These are phyloP conservation scores for Orthonevra nobilis DNA, from an alignment of 2,888 invertebrate genomes.

Conservation along the genomic window DNA sequence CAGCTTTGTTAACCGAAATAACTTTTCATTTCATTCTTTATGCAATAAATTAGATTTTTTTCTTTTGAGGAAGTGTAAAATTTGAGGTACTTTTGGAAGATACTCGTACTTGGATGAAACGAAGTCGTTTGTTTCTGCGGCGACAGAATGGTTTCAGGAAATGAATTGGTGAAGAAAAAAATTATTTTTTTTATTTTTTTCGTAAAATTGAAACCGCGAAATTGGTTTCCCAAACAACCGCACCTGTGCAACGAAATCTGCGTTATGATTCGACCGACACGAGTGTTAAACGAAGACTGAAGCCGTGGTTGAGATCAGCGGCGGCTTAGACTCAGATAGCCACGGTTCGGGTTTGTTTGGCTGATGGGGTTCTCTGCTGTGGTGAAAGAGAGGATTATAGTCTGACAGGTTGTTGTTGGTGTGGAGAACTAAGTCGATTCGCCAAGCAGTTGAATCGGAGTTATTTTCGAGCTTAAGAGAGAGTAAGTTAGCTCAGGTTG, in stretches of 20 bases:
- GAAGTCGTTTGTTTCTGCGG: no score
- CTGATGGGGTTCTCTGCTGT: not conserved
- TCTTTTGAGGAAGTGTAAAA: constrained; percentile 56
- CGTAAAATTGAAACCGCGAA: no score
- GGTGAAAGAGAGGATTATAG: constrained; percentile 23
- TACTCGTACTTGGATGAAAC: no score
- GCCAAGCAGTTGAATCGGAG: constrained; percentile 59
- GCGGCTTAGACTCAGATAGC: constrained; percentile 58
- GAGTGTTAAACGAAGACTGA: constrained; percentile 60
- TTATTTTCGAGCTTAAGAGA: constrained; percentile 12
- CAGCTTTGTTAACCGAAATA: constrained; percentile 66
- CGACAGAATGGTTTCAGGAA: no score
- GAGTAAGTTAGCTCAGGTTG: not conserved
- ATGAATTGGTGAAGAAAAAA: constrained; percentile 22
- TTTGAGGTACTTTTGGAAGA: constrained; percentile 15
- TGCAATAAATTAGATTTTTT: constrained; percentile 18
- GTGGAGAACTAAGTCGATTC: constrained; percentile 36
- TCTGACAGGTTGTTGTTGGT: constrained; percentile 54
- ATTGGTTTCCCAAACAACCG: no score
- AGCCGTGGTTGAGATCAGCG: constrained; percentile 32
- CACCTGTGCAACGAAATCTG: constrained; percentile 32
- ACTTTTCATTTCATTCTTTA: constrained; percentile 65
- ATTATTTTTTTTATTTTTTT: constrained; percentile 11
- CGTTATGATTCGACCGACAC: constrained; percentile 37
- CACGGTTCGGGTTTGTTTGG: constrained; percentile 24